Evolutionary conservation across 2,113 vertebrate species (phyloP).

Genomic region (Eurystomus gularis): DNA sequence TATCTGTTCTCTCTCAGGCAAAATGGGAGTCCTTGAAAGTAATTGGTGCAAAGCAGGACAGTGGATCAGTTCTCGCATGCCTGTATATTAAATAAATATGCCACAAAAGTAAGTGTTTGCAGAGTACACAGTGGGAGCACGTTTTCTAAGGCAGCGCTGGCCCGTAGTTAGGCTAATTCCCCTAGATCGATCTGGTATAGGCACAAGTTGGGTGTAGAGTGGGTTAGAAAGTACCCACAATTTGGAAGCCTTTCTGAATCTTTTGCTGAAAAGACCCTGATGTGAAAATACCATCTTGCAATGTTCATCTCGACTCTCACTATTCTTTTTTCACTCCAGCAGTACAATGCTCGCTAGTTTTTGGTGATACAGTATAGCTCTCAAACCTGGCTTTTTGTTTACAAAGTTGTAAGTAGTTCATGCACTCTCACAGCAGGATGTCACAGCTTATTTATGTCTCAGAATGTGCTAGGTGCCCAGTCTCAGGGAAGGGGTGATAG

Average conservation of each 20-base stretch:
- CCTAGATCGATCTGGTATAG: neutral
- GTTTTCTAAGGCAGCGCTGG: neutral
- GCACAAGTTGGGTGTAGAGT: neutral
- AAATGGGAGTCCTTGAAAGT: neutral
- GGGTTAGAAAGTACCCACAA: neutral
- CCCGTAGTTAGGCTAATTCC: neutral
- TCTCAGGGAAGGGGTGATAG: neutral
- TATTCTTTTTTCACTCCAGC: neutral
- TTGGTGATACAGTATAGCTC: rapidly evolving
- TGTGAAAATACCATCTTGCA: neutral
- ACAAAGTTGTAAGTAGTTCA: neutral
- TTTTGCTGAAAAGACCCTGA: neutral
- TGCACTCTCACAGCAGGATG: neutral
- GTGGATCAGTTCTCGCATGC: neutral
- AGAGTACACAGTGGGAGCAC: neutral
- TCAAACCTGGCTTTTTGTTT: neutral
- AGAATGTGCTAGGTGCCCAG: neutral
- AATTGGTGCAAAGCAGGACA: neutral
- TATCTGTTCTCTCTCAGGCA: neutral
- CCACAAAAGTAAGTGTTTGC: neutral
- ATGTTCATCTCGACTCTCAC: neutral
- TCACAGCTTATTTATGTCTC: neutral
- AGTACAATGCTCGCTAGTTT: neutral
- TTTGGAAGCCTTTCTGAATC: neutral
- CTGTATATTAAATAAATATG: neutral